phyloP scores from a whole-genome alignment of 2,888 invertebrate genomes.

The Pecten maximus region DNA sequence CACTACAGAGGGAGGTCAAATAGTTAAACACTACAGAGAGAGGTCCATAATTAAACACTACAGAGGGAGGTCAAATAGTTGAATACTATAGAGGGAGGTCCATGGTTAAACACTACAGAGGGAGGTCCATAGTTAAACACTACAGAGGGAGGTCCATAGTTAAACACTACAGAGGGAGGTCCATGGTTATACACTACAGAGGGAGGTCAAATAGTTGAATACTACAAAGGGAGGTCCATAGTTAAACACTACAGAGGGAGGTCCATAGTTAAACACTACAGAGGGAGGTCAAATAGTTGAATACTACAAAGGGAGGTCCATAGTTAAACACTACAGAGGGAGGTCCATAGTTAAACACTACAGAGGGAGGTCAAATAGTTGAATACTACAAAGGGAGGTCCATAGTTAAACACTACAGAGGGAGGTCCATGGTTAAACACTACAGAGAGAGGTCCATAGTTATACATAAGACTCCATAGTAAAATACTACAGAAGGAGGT shows the following conservation, averaged over 20 bases:
- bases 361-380: no score
- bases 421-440: no score
- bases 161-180: neutral
- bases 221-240: neutral
- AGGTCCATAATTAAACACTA: neutral
- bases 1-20: neutral
- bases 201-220: neutral
- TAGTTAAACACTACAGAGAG: constrained; percentile 12
- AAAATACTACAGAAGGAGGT: no score
- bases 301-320: neutral
- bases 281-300: neutral
- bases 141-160: neutral
- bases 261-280: neutral
- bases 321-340: neutral
- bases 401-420: no score
- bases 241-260: neutral
- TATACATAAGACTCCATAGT: no score
- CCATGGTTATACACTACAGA: neutral
- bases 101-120: neutral
- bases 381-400: no score
- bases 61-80: no score
- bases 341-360: neutral
- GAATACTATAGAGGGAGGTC: neutral
- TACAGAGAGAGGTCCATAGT: no score
- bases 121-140: neutral